Percentiles rank a stretch among this genome's conserved stretches.
phyloP scores from a whole-genome alignment of 2,888 invertebrate species.

The Lapara coniferarum region DNA sequence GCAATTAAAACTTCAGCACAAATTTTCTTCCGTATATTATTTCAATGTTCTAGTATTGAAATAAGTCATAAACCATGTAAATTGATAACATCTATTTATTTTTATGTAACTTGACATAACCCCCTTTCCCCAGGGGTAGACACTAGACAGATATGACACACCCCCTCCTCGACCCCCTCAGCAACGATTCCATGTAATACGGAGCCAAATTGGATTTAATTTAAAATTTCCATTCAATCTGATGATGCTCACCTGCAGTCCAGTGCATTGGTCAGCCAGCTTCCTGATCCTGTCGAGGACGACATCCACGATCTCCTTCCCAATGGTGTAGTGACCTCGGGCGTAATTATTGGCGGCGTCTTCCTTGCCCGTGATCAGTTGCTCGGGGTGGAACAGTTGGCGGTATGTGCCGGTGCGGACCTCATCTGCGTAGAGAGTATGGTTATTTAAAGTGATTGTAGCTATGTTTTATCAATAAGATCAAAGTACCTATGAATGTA shows the following conservation, averaged over 20 bases:
- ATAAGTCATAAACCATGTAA: too few species aligned
- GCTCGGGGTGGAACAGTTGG: slow-evolving; percentile 94
- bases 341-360: slow-evolving; percentile 98
- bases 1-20: too few species aligned
- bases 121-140: too few species aligned
- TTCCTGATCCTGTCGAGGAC: slow-evolving; percentile 92
- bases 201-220: too few species aligned
- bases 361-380: slow-evolving; percentile 95
- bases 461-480: not conserved
- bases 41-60: too few species aligned
- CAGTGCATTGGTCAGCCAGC: slow-evolving; percentile 93
- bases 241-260: slow-evolving; percentile 84
- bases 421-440: slow-evolving; percentile 83
- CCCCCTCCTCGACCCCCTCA: too few species aligned
- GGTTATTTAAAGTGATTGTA: not conserved
- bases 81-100: too few species aligned
- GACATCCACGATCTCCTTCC: slow-evolving; percentile 93
- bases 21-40: too few species aligned
- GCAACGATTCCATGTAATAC: too few species aligned
- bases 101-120: too few species aligned
- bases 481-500: too few species aligned
- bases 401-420: slow-evolving; percentile 93
- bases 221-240: not conserved
- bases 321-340: slow-evolving; percentile 96
- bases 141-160: too few species aligned